Evolutionary conservation across 1,140 invertebrate genomes (phyloP), one percentile per base, ranked within the genome.

Genomic region (Brachionus rotundiformis): DNA sequence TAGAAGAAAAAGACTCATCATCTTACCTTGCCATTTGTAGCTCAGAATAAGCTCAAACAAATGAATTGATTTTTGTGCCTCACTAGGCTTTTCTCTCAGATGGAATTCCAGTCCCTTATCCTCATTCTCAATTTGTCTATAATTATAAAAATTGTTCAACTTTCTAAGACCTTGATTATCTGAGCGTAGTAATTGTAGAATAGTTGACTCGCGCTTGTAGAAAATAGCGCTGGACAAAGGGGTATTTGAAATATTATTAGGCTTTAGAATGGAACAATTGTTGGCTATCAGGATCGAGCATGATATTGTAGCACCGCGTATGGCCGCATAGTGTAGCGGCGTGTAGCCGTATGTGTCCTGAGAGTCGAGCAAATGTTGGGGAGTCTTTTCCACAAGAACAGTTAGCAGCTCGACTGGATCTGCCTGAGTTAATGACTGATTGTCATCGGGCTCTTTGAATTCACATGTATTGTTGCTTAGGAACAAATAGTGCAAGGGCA

Each of bases 351-450:
- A 84, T 4, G 84, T 81, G 83, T 90, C 89, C 13, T 84, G 31
- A 13, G 85, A 82, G 84, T 89, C 86, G 5, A 89, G 84, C 23
- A 85, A 61, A 16, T 85, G 81, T 29, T 85, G 84, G 27, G 84
- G 83, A 86, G 89, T 89, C 8, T 85, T 84, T 19, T 83, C 82
- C 3, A 87, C 85, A 61, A 87, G 49, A 27, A 88, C 76, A 54
- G 84, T 85, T 36, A 87, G 85, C 29, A 90, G 75, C 83, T 90
- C 88, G 82, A 90, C 89, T 5, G 89, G 89, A 84, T 90, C 89
- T 16, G 85, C 83, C 27, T 83, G 83, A 31, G 83, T 82, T 5
- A 82, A 84, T 54, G 84, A 59, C n/a, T 80, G 44, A 77, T 77
- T 61, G 65, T 82, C 82, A 44, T 41, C 80, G 41, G 75, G 73